Base-by-base conservation (phyloP, 1,140 invertebrate genomes). In the Ylistrum balloti region DNA sequence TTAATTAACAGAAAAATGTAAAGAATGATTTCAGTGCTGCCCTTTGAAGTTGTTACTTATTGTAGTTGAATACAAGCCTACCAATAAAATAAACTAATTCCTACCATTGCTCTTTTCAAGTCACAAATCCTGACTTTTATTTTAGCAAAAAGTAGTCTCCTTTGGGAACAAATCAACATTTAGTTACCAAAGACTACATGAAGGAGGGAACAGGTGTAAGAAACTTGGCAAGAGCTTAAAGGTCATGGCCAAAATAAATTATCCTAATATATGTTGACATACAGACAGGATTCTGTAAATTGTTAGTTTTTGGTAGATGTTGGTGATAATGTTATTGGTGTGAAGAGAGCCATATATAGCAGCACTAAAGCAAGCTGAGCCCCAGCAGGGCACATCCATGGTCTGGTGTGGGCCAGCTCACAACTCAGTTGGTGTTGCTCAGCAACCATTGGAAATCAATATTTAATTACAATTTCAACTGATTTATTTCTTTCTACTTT, bases 361-460 rank as follows among this genome's bases (percentile, higher is more conserved):
- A 74, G 56, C 56, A 74, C 56, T 74, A 74, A 74, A 28, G 56
- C 56, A 74, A 38, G 56, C 41, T 74, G 1, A 74, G 56, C n/a
- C n/a, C 56, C 56, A 74, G 56, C 56, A 74, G 56, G 56, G 56
- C 22, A n/a, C 22, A 74, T 5, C 56, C 56, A n/a, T 74, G 56
- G 56, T 45, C n/a, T 86, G 86, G 34, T 33, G n/a, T 34, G 33
- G 22, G 11, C 33, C 33, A 87, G 33, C 38, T 34, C 22, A 33
- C 86, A 33, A 33, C 85, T 20, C 85, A 9, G 33, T 33, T 88
- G n/a, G 33, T 20, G 88, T 90, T 88, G 32, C 90, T 32, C 32
- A 56, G 90, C 90, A 90, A 90, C 90, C 85, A 86, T 87, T 90
- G 32, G 90, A 88, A 90, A 90, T 90, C 90, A 88, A 90, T 90